Evolutionary conservation across 2,797 vertebrate genomes (phyloP).

Genomic region (Oreochromis mossambicus): DNA sequence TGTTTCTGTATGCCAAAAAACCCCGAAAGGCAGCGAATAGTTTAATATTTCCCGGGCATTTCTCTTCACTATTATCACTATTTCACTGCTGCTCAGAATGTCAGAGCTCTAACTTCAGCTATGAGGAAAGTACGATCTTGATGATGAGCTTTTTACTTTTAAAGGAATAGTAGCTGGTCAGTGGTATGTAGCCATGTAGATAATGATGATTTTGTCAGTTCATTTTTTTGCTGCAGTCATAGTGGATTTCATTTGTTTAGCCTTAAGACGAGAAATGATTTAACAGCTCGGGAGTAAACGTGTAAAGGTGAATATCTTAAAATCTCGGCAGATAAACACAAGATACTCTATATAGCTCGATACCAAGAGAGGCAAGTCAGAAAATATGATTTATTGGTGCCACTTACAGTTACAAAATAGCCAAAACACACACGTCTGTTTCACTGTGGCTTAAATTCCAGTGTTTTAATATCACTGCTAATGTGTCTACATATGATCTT

Average conservation of each 20-base stretch:
- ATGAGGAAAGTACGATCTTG: background rate
- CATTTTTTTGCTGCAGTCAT: background rate
- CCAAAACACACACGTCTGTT: constrained; percentile 19
- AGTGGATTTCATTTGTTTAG: background rate
- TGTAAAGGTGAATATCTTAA: background rate
- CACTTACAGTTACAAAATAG: constrained; percentile 22
- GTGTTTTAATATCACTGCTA: constrained; percentile 49
- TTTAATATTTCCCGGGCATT: background rate
- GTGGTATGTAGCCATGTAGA: constrained; percentile 7
- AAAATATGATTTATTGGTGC: background rate
- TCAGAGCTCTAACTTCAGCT: background rate
- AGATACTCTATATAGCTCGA: background rate
- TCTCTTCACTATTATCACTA: background rate
- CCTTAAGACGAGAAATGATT: background rate
- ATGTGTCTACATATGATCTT: constrained; percentile 43
- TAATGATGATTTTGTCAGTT: background rate
- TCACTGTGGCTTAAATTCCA: constrained; percentile 47
- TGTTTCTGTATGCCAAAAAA: background rate
- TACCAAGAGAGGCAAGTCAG: background rate
- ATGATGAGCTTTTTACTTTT: background rate
- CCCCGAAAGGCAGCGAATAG: background rate
- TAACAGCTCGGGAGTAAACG: background rate
- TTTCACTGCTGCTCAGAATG: background rate
- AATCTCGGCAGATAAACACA: background rate
- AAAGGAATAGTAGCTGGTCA: background rate